These are phyloP conservation scores for Acleris literana DNA, from an alignment of 2,888 invertebrate genomes.

Conservation along the genomic window DNA sequence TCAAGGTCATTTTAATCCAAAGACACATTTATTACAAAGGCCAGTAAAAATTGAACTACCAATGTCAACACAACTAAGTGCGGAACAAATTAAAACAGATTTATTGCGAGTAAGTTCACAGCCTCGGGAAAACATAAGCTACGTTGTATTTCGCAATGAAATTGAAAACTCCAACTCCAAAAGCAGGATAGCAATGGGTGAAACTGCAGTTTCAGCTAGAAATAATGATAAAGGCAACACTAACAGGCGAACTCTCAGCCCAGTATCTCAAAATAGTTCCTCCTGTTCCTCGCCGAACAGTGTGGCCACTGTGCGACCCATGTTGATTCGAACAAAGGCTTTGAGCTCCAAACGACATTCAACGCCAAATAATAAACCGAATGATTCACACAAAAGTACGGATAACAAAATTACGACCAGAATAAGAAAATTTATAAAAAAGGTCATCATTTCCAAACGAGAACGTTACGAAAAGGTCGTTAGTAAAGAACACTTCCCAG, in stretches of 20 bases:
- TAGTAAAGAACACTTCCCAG: constrained; percentile 68
- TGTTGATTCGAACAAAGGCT: constrained; percentile 46
- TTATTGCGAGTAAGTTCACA: constrained; percentile 52
- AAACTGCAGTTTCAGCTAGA: constrained; percentile 25
- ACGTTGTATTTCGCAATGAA: constrained; percentile 59
- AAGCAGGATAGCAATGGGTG: constrained; percentile 44
- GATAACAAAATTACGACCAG: constrained; percentile 51
- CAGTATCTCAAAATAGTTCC: constrained; percentile 63
- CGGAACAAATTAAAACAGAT: constrained; percentile 51
- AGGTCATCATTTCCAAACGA: constrained; percentile 41
- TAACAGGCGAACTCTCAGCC: constrained; percentile 46
- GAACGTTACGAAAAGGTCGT: constrained; percentile 46
- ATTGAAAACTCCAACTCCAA: constrained; percentile 47
- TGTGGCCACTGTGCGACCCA: constrained; percentile 62
- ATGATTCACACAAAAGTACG: constrained; percentile 41
- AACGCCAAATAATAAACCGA: constrained; percentile 48
- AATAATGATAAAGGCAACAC: constrained; percentile 38
- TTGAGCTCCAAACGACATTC: constrained; percentile 50
- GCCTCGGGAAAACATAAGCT: constrained; percentile 48
- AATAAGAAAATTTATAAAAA: constrained; percentile 56
- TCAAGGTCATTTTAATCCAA: constrained; percentile 43
- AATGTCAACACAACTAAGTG: constrained; percentile 41
- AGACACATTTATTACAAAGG: constrained; percentile 42
- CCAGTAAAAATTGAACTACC: constrained; percentile 37
- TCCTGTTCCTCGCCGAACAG: constrained; percentile 69